These are phyloP conservation scores for Heliocidaris tuberculata DNA, from an alignment of 35 echinoderm and acorn worm genomes.

Conservation along the genomic window DNA sequence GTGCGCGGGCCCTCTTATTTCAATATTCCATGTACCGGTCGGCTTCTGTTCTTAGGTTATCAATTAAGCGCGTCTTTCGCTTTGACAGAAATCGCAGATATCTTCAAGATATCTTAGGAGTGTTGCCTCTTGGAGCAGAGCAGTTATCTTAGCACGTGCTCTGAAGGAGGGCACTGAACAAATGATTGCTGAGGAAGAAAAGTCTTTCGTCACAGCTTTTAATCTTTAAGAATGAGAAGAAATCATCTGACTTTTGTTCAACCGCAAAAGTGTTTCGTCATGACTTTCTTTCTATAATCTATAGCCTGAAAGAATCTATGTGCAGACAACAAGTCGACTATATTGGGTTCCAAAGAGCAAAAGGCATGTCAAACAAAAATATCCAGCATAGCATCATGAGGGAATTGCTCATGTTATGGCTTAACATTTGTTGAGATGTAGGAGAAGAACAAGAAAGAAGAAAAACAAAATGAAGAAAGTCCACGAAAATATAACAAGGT, in stretches of 20 bases:
- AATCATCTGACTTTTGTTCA: not conserved
- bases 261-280: not conserved
- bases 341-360: too few species aligned
- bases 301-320: too few species aligned
- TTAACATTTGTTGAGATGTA: too few species aligned
- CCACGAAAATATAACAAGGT: too few species aligned
- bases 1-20: not conserved
- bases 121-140: not conserved
- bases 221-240: not conserved
- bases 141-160: slow-evolving; percentile 16
- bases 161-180: not conserved
- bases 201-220: slow-evolving; percentile 22
- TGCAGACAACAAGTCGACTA: too few species aligned
- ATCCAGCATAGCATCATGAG: too few species aligned
- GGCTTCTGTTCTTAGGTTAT: not conserved
- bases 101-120: not conserved
- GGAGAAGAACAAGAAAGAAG: too few species aligned
- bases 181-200: not conserved
- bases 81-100: not conserved
- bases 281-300: too few species aligned
- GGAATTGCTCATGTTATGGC: too few species aligned
- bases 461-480: too few species aligned
- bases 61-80: not conserved
- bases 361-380: too few species aligned
- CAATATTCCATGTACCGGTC: not conserved